Conservation (phyloP, 2,113 vertebrate species). For the Sitta europaea region DNA sequence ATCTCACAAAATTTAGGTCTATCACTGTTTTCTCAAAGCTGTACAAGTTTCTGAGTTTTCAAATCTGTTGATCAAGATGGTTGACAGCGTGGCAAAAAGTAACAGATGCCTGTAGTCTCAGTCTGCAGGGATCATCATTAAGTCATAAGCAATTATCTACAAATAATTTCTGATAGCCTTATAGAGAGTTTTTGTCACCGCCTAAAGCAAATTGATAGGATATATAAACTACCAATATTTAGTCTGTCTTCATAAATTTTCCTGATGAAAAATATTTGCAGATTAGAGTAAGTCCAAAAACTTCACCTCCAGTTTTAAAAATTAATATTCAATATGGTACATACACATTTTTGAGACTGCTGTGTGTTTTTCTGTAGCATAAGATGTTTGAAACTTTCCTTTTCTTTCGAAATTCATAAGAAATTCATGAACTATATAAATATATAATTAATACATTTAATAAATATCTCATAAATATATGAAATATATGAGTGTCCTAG, state of each 20-base stretch:
- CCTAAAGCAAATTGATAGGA: not conserved
- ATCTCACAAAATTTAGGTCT: not conserved
- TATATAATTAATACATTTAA: not conserved
- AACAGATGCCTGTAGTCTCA: not conserved
- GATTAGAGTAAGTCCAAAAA: not conserved
- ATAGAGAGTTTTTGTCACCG: not conserved
- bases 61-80: not conserved
- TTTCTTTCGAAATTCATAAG: not conserved
- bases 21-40: not conserved
- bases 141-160: not conserved
- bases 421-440: not conserved
- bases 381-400: not conserved
- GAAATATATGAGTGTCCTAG: not conserved
- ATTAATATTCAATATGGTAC: not conserved
- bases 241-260: not conserved
- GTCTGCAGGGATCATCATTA: not conserved
- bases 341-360: not conserved
- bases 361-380: not conserved
- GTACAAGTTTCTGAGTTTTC: not conserved
- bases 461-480: not conserved
- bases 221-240: not conserved
- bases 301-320: not conserved
- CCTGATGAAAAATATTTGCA: not conserved
- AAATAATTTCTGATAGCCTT: not conserved
- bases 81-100: not conserved